phyloP scores from a whole-genome alignment of 2,113 vertebrate genomes.

The Forbesichthys agassizii region DNA sequence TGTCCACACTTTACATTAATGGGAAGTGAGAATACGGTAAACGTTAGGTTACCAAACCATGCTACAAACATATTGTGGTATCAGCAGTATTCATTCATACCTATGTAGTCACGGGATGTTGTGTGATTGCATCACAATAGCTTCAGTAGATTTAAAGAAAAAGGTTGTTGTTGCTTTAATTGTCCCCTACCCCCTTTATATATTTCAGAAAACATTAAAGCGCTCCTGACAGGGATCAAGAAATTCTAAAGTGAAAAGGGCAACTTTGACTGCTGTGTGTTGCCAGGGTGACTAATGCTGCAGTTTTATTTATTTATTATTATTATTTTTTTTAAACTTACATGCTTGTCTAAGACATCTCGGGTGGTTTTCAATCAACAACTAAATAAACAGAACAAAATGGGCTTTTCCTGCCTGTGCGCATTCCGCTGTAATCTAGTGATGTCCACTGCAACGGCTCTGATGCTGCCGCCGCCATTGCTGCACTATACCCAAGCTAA shows the following conservation, averaged over 20 bases:
- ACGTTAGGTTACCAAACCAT: too few relatives aligned
- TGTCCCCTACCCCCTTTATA: background rate
- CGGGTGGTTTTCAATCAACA: constrained; percentile 8
- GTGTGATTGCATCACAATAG: too few relatives aligned
- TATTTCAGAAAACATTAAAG: constrained; percentile 20
- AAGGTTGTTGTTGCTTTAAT: too few relatives aligned
- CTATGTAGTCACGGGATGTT: too few relatives aligned
- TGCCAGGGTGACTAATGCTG: constrained; percentile 54
- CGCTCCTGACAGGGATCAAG: constrained; percentile 12
- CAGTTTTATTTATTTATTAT: background rate
- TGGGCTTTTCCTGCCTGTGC: background rate
- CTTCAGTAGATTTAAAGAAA: too few relatives aligned
- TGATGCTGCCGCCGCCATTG: constrained; percentile 5
- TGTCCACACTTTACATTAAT: too few relatives aligned
- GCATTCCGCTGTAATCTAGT: constrained; percentile 9
- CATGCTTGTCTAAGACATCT: constrained; percentile 1
- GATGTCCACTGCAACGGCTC: background rate
- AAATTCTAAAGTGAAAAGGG: constrained; percentile 29
- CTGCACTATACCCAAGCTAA: background rate
- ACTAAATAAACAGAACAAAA: constrained; percentile 17
- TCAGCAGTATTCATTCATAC: too few relatives aligned
- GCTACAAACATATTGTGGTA: too few relatives aligned
- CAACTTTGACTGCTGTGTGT: constrained; percentile 28
- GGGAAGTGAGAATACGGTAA: too few relatives aligned
- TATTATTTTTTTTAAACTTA: too few relatives aligned